Conservation (phyloP, 2,888 invertebrate genomes). For the Drosophila putrida region DNA sequence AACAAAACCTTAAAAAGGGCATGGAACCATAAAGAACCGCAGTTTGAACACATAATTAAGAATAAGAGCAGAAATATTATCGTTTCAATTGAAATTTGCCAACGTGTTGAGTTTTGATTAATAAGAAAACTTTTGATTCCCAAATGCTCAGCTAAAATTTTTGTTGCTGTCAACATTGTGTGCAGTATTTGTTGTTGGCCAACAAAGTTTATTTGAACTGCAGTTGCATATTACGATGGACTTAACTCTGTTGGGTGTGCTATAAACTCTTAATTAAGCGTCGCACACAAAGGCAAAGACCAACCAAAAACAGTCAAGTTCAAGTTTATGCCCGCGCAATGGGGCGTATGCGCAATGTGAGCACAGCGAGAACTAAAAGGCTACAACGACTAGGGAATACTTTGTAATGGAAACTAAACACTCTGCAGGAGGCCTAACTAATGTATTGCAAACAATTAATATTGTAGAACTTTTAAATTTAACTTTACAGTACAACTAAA, state of each 20-base stretch:
- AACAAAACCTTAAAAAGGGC: conserved; percentile 45
- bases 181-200: conserved; percentile 3
- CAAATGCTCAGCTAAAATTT: conserved; percentile 27
- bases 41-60: conserved; percentile 49
- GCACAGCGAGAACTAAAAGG: conserved; percentile 1
- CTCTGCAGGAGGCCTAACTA: not conserved
- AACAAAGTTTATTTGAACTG: conserved; percentile 7
- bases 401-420: conserved; percentile 2
- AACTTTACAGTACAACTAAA: not conserved
- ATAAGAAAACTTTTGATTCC: conserved; percentile 31
- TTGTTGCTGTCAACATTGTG: conserved; percentile 9
- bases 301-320: conserved; percentile 35
- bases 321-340: conserved; percentile 42
- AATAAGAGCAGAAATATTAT: conserved; percentile 1
- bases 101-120: conserved; percentile 19
- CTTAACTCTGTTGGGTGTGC: not conserved
- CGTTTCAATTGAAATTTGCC: conserved; percentile 34
- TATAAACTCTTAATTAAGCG: conserved; percentile 31
- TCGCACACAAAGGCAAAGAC: conserved; percentile 7
- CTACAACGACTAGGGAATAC: conserved; percentile 6
- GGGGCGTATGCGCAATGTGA: conserved; percentile 67
- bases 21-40: conserved; percentile 13
- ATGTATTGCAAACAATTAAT: not conserved
- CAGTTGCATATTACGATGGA: conserved; percentile 27
- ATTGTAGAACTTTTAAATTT: not conserved